Evolutionary conservation across 2,113 vertebrate species (phyloP), one percentile per base, ranked within the genome.

Genomic region (Rhinichthys klamathensis): DNA sequence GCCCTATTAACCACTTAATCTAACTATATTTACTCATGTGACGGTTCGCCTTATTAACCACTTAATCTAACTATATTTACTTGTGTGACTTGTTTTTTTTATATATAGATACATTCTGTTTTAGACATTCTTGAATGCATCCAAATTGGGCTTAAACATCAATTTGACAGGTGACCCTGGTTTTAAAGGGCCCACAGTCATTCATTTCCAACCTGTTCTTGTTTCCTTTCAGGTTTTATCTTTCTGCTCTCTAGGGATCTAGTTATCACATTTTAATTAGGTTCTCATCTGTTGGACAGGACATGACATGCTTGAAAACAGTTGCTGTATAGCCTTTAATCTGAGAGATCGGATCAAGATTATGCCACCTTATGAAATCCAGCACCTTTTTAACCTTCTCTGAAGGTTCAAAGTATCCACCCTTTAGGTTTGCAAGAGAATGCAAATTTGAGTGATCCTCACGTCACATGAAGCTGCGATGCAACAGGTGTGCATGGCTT

Each of bases 21-120:
- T 89, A 86, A 86, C 87, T 83, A 77, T 74, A 67, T 56, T 81
- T 79, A 84, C 82, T 67, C 23, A 2, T 30, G 30, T 30, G 30
- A 30, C 30, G 18, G 25, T 72, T 72, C 25, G 54, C 32, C 67
- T 54, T 32, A 25, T 69, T 63, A 56, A 69, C 67, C 79, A 2
- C 44, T 81, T 90, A 89, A 89, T 78, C 87, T 89, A 86, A 85
- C 87, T 84, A 78, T 75, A 69, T 56, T 82, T 74, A 84, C 82
- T 69, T 9, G 38, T 58, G 77, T 74, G 61, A 56, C 58, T 83
- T 88, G 16, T 78, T 73, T 84, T 85, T 87, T 84, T 88, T 84
- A 78, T 41, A 7, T 38, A 30, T 41, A 85, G 85, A 18, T 60
- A 25, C 74, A 82, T 58, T 80, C 49, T 60, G 13, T 65, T 16